phyloP scores from a whole-genome alignment of 2,888 invertebrate genomes.

The Cerceris rybyensis region DNA sequence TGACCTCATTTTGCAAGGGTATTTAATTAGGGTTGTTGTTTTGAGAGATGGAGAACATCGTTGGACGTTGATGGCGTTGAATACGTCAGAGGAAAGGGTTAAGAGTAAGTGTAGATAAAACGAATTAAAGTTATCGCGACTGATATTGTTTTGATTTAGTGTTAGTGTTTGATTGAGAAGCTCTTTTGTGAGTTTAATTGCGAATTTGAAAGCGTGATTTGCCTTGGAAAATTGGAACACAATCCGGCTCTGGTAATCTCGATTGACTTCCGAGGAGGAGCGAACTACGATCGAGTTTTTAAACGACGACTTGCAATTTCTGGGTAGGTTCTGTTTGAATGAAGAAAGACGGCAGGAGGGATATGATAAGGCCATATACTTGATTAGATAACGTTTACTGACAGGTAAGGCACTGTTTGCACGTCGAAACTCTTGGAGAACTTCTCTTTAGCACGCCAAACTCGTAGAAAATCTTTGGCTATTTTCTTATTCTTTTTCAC shows the following conservation, averaged over 20 bases:
- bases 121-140: too few relatives aligned
- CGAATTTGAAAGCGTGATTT: too few relatives aligned
- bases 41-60: too few relatives aligned
- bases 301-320: constrained; percentile 48
- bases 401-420: constrained; percentile 61
- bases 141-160: too few relatives aligned
- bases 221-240: too few relatives aligned
- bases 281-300: constrained; percentile 17
- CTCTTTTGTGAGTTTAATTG: too few relatives aligned
- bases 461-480: background rate
- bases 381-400: constrained; percentile 64
- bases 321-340: constrained; percentile 42
- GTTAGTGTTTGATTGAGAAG: too few relatives aligned
- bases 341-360: constrained; percentile 32
- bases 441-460: background rate
- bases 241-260: constrained; percentile 16
- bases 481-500: background rate
- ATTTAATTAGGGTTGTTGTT: too few relatives aligned
- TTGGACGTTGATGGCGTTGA: too few relatives aligned
- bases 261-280: constrained; percentile 15
- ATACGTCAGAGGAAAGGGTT: too few relatives aligned
- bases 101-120: too few relatives aligned
- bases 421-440: constrained; percentile 22
- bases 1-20: too few relatives aligned
- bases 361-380: constrained; percentile 49